Base-by-base conservation (phyloP, 2,113 vertebrate genomes). In the Hirundichthys speculiger region DNA sequence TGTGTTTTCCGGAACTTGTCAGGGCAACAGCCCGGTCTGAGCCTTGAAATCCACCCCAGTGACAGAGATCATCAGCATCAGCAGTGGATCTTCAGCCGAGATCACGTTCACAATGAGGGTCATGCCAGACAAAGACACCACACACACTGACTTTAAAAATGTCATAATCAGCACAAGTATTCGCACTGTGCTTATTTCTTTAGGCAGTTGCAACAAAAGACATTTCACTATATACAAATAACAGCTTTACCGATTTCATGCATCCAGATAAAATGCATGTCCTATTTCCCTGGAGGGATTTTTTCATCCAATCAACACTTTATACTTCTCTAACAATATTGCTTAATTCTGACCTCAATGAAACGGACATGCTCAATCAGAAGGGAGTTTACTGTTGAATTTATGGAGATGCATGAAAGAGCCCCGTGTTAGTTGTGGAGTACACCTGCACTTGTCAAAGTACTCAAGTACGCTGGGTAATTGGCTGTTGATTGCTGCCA, bases 401-500 rank as follows among this genome's bases (percentile, higher is more conserved):
- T 88, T 87, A 88, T 88, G 89, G 84, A 89, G 89, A 90, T 80
- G 86, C 58, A 22, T 4, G 30, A 76, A 77, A 64, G 79, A 71
- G 79, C 73, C 84, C 79, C 58, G 73, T 75, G 84, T 72, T 80
- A 80, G 85, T 84, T 66, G 82, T 64, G 63, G 83, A 81, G 64
- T 86, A 86, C 89, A 90, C 88, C 90, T 90, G 89, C 79, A 73
- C 88, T 88, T 90, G 89, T 92, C 88, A 90, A 87, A 83, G 86
- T 88, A 80, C 90, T 88, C 86, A 84, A 89, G 82, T 75, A 86
- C 66, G 53, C 55, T 0, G 79, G 86, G 85, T 91, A 91, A 92
- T 91, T 92, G 88, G 86, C 82, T 85, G 89, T 88, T 91, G 89
- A 90, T 90, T 90, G 88, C 84, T 85, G 86, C 89, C 90, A 91